Conservation (phyloP, 2,888 invertebrate species). For the Stictocephala bisonia region DNA sequence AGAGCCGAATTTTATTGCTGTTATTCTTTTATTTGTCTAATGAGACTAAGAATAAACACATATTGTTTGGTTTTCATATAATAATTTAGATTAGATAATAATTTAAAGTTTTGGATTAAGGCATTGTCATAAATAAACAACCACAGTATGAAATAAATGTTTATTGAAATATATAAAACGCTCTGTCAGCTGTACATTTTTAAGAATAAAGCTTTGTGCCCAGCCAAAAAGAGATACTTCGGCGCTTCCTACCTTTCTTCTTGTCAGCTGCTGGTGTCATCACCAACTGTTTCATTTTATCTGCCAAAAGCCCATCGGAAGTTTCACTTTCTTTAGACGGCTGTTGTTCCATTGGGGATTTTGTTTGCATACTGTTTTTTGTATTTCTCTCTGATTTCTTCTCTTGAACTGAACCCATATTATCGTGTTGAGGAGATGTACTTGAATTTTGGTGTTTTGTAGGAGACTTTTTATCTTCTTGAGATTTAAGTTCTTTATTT, state of each 20-base stretch:
- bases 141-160: constrained; percentile 18
- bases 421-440: constrained; percentile 14
- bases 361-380: not conserved
- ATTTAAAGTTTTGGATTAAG: constrained; percentile 30
- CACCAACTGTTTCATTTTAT: constrained; percentile 29
- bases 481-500: not conserved
- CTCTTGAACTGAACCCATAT: not conserved
- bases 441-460: constrained; percentile 8
- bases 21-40: too few relatives aligned
- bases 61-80: too few relatives aligned
- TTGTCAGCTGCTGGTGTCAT: constrained; percentile 36
- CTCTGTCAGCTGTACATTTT: constrained; percentile 20
- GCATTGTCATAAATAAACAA: constrained; percentile 33
- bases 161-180: constrained; percentile 32
- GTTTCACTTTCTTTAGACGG: constrained; percentile 17
- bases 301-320: constrained; percentile 30
- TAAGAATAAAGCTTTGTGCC: constrained; percentile 71
- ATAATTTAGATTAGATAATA: too few relatives aligned
- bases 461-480: not conserved
- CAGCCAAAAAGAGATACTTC: constrained; percentile 80
- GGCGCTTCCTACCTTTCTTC: constrained; percentile 70
- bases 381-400: not conserved
- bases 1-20: too few relatives aligned
- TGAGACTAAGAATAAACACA: too few relatives aligned
- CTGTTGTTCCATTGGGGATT: not conserved